Percentiles rank a stretch among this genome's conserved stretches.
These are phyloP conservation scores for Diplolepis rosae DNA, from an alignment of 2,888 invertebrate species.

Conservation along the genomic window DNA sequence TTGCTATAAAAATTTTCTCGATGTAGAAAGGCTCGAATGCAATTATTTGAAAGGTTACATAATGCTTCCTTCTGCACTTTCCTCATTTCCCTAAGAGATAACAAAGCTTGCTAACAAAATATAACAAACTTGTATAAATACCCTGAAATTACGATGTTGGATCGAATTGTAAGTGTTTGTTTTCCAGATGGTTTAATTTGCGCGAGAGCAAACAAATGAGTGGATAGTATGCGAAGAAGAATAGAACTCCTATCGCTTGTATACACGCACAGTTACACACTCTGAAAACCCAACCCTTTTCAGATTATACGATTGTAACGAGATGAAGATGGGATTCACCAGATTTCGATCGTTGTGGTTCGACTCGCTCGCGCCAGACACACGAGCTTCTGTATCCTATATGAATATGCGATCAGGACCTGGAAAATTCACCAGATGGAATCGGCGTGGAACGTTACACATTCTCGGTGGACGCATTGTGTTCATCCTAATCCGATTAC, in stretches of 20 bases:
- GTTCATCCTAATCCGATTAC: constrained; percentile 72
- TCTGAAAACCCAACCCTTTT: constrained; percentile 28
- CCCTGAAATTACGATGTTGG: background rate
- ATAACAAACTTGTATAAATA: background rate
- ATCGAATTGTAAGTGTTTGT: constrained; percentile 13
- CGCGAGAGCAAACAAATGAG: constrained; percentile 22
- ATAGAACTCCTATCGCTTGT: background rate
- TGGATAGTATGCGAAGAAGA: background rate
- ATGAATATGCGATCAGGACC: constrained; percentile 14
- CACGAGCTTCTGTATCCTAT: background rate
- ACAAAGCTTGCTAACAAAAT: constrained; percentile 1
- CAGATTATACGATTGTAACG: constrained; percentile 34
- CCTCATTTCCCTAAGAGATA: background rate
- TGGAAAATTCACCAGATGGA: constrained; percentile 63
- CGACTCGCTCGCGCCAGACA: constrained; percentile 30
- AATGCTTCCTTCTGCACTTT: background rate
- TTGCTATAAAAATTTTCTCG: too few species aligned
- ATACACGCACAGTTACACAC: background rate
- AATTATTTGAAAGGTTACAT: background rate
- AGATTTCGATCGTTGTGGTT: constrained; percentile 28
- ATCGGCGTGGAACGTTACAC: constrained; percentile 58
- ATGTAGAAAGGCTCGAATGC: too few species aligned
- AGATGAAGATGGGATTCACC: constrained; percentile 29
- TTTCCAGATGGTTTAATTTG: constrained; percentile 29
- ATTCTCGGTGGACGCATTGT: constrained; percentile 53